Evolutionary conservation across 2,797 vertebrate species (phyloP).

Genomic region (Intellagama lesueurii): DNA sequence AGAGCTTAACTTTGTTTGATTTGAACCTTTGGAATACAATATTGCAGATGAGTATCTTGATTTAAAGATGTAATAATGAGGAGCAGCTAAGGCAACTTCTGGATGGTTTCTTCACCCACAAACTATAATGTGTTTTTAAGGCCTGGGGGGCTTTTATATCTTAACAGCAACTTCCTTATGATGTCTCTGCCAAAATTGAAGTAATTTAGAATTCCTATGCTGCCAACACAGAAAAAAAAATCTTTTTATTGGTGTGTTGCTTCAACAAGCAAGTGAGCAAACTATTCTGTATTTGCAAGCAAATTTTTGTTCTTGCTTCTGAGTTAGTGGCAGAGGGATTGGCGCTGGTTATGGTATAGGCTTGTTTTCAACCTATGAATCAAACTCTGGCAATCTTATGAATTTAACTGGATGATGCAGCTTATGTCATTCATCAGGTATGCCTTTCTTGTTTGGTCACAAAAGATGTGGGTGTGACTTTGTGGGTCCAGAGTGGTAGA

Average conservation of each 20-base stretch:
- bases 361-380: not conserved
- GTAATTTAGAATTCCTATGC: not conserved
- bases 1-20: not conserved
- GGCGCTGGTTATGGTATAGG: slow-evolving; percentile 26
- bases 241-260: not conserved
- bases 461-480: too few species aligned
- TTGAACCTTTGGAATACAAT: not conserved
- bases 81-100: not conserved
- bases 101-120: not conserved
- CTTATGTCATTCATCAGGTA: slow-evolving; percentile 14
- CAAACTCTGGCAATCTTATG: slow-evolving; percentile 5
- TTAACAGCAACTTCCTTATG: not conserved
- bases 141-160: not conserved
- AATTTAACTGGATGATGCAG: not conserved
- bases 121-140: not conserved
- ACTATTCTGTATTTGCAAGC: not conserved
- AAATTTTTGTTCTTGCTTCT: not conserved
- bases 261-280: not conserved
- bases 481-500: too few species aligned
- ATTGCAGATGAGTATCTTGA: not conserved
- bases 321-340: slow-evolving; percentile 17
- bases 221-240: not conserved
- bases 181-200: not conserved
- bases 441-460: not conserved
- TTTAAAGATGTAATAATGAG: not conserved